These are phyloP conservation scores for Alectura lathami DNA, from an alignment of 2,113 vertebrate species.

Conservation along the genomic window DNA sequence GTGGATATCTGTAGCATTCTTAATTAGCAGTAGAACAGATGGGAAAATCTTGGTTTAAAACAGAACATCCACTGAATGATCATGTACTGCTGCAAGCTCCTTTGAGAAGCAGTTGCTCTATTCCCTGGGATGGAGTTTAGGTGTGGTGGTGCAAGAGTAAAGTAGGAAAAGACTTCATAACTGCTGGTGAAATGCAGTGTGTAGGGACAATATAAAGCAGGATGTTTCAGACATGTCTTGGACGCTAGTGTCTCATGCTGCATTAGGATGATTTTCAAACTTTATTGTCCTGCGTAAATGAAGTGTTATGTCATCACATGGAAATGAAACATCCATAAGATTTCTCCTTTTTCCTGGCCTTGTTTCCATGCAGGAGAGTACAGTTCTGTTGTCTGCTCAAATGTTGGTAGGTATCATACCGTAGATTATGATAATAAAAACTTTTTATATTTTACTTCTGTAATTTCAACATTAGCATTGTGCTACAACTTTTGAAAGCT, in stretches of 20 bases:
- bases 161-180: neutral
- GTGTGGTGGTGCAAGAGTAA: neutral
- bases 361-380: neutral
- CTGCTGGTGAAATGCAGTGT: neutral
- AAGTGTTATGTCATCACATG: neutral
- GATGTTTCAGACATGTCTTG: neutral
- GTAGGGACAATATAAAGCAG: neutral
- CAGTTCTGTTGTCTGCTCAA: neutral
- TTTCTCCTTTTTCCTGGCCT: neutral
- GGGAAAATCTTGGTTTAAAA: conserved; percentile 54
- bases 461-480: neutral
- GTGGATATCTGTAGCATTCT: conserved; percentile 50
- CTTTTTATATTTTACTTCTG: neutral
- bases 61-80: conserved; percentile 12
- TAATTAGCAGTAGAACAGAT: conserved; percentile 72
- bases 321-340: neutral
- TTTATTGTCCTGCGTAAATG: neutral
- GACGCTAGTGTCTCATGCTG: neutral
- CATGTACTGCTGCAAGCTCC: conserved; percentile 4
- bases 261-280: neutral
- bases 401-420: neutral
- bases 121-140: neutral
- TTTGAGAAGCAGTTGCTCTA: neutral
- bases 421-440: neutral
- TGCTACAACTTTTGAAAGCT: conserved; percentile 44